Conservation (phyloP, 2,888 invertebrate genomes). For the Candidula unifasciata region DNA sequence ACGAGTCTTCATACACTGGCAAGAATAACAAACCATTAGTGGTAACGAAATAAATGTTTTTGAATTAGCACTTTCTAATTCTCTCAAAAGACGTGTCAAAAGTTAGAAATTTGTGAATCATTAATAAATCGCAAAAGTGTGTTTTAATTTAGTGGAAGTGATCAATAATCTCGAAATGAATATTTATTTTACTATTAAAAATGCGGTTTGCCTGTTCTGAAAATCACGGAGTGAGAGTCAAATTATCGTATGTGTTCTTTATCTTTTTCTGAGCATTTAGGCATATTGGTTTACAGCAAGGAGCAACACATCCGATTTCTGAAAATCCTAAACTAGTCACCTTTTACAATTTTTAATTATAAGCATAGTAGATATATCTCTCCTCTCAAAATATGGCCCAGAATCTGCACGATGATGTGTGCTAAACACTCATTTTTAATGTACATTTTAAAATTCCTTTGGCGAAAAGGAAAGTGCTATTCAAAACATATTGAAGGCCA, state of each 20-base stretch:
- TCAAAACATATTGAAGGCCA: conserved; percentile 8
- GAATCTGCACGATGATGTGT: too few relatives aligned
- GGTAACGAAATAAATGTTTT: not conserved
- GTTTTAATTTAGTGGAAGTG: not conserved
- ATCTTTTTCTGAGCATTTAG: too few relatives aligned
- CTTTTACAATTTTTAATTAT: too few relatives aligned
- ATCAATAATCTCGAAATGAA: not conserved
- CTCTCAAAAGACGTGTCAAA: not conserved
- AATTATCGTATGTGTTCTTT: too few relatives aligned
- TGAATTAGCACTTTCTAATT: not conserved
- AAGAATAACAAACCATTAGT: not conserved
- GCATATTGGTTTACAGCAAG: too few relatives aligned
- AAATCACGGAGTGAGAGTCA: too few relatives aligned
- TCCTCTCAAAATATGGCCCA: too few relatives aligned
- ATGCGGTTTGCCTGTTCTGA: not conserved
- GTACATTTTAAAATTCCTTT: not conserved
- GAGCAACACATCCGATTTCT: too few relatives aligned
- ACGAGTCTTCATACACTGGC: not conserved
- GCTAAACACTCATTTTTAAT: not conserved
- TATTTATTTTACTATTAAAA: not conserved
- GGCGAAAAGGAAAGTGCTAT: not conserved
- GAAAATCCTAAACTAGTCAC: too few relatives aligned
- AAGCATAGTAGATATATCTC: too few relatives aligned
- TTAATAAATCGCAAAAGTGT: not conserved
- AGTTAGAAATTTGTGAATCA: not conserved